phyloP scores from a whole-genome alignment of 2,888 invertebrate species.

The Volucella inanis region DNA sequence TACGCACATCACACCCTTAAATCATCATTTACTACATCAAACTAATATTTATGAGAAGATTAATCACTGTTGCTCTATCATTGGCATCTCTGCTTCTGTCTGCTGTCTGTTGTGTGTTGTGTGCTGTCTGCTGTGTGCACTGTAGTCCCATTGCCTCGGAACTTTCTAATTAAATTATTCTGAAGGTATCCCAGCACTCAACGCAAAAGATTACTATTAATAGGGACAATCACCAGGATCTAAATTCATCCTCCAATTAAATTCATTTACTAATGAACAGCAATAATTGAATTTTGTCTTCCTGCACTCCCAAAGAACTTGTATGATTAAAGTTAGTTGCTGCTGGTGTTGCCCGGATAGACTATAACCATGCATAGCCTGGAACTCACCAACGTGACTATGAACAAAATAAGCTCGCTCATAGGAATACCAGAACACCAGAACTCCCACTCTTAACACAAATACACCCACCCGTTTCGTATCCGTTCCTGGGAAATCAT shows the following conservation, averaged over 20 bases:
- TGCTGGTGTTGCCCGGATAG: not conserved
- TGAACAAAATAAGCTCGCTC: too few species aligned
- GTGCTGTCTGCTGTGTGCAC: too few species aligned
- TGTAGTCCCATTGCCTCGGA: slow-evolving; percentile 9
- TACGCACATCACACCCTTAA: slow-evolving; percentile 7
- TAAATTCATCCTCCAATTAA: slow-evolving; percentile 67
- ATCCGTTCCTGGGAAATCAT: not conserved
- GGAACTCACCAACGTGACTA: slow-evolving; percentile 13
- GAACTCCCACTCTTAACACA: not conserved
- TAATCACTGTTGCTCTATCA: slow-evolving; percentile 27
- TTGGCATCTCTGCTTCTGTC: too few species aligned
- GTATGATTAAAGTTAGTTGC: not conserved
- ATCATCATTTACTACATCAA: slow-evolving; percentile 25
- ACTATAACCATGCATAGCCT: not conserved
- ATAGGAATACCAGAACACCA: too few species aligned
- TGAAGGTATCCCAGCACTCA: slow-evolving; percentile 53
- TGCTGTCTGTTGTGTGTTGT: too few species aligned
- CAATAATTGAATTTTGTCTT: slow-evolving; percentile 58
- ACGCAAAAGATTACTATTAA: slow-evolving; percentile 60
- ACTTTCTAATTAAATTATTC: slow-evolving; percentile 66
- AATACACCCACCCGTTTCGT: not conserved
- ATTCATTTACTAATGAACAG: slow-evolving; percentile 65
- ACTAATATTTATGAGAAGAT: slow-evolving; percentile 48
- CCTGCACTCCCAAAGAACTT: slow-evolving; percentile 22
- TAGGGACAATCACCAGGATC: slow-evolving; percentile 60